Evolutionary conservation across 2,888 invertebrate species (phyloP), one percentile per base, ranked within the genome.

Genomic region (Agrochola litura): DNA sequence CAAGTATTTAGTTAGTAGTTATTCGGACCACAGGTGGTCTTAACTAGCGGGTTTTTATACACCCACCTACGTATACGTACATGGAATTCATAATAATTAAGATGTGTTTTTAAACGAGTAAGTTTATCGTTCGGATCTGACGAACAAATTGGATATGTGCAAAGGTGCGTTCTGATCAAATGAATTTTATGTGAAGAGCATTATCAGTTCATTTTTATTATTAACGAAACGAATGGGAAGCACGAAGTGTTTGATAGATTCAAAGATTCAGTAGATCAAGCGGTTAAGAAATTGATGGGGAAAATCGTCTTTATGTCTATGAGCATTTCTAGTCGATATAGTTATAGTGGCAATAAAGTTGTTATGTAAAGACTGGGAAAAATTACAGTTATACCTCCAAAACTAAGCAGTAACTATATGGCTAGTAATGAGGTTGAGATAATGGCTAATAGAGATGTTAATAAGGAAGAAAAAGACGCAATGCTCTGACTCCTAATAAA

Each of bases 1-100:
- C 77, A 73, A 25, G 86, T 73, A 85, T 85, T 82, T 85, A 85
- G 86, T 82, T 58, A 70, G 41, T 61, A 71, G 70, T 81, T 86
- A 82, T 30, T 68, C 6, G 19, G 25, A 71, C 77, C 77, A 83
- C 83, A 85, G 86, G 83, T 83, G 83, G 86, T 73, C 76, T 37
- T 82, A 85, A 85, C 54, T 73, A 60, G 25, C 54, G 25, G 12
- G n/a, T 73, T 83, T 81, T 85, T 85, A 79, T 77, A 49, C 37
- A 82, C n/a, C 0, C 43, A 69, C 66, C 1, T 30, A n/a, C n/a
- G 10, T 60, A 56, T 46, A 43, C n/a, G 43, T 60, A 81, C 25
- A 41, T 49, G 56, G 67, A 70, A 64, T 84, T 73, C 22, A 52
- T 84, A 66, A 69, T 80, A 80, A 82, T 84, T 84, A 67, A 73